Base-by-base conservation (phyloP, 2,888 invertebrate species). In the Holacanthella duospinosa region DNA sequence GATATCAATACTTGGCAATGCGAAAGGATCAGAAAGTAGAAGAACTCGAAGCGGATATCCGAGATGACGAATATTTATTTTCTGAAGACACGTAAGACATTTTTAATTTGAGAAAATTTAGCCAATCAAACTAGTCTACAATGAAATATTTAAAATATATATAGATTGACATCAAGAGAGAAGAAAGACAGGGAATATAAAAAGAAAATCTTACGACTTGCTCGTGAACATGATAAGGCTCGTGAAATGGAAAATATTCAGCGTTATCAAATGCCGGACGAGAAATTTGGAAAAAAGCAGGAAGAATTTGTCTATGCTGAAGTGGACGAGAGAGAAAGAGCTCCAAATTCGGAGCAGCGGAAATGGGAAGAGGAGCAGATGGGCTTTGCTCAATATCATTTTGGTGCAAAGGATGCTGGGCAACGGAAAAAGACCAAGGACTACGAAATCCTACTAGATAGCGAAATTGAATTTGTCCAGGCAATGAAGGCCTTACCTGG, bases 361-460 rank as follows among this genome's bases (percentile, higher is more conserved):
- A 93, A 93, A 80, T 99, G 97, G 97, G 97, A 99, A 78, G 91
- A 94, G 65, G 96, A 96, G 76, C 93, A 95, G 78, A 87, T 97
- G 80, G 87, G 88, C 59, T 90, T 91, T 2, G 96, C 95, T 1
- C 85, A 89, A 61, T 91, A 92, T 75, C 87, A 87, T 74, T 93
- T 95, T 80, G 97, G 97, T 9, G 92, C 96, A 0, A 89, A 88
- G 48, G 90, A 96, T 82, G 86, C 87, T 21, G 77, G 74, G 74
- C 67, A 79, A 74, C 79, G 86, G 68, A 74, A 65, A 67, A 76
- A 74, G 70, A 67, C 27, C 73, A 78, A 81, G 66, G 90, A 95
- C 71, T 97, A 97, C 80, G 95, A 97, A 67, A 81, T 95, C 29
- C 79, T 97, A 36, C 78, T 99, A 70, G 95, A 96, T 76, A 96